Base-by-base conservation (phyloP, 2,888 invertebrate genomes). In the Sminthurinus aureus region DNA sequence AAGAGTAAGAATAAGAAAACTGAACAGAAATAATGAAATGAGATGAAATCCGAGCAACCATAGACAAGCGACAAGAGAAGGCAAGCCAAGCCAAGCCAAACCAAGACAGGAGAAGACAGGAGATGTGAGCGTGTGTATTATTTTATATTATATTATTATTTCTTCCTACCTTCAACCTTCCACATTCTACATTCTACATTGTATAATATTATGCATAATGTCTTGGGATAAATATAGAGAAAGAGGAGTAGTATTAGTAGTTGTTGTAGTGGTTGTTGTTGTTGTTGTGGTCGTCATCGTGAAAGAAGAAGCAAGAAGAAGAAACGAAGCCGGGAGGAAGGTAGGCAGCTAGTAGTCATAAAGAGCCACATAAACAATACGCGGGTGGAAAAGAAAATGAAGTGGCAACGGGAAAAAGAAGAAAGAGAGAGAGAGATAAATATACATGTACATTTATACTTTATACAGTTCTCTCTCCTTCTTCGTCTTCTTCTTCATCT, bases 301-400 rank as follows among this genome's bases (percentile, higher is more conserved):
- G 58, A 22, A 13, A 77, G 77, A 77, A 77, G 24, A 26, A 1
- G 22, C 20, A 52, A 15, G 51, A n/a, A 20, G 51, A 52, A 66
- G 66, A 67, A 50, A 20, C 0, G 13, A 71, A 24, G 50, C 71
- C 80, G 50, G 80, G 71, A 80, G 80, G 67, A 69, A 50, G 50
- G 73, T 69, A 20, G 24, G 80, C 71, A 81, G 38, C 80, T 73
- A 81, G 80, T 81, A 81, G 80, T 81, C 80, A 81, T 81, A 81
- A 81, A 81, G 73, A 81, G 71, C 80, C 80, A 81, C 80, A 81
- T 81, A 81, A 81, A 81, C 80, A 81, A 81, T 81, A 81, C 38
- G 73, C 80, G 80, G 64, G 73, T 74, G 51, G 80, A 74, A 38
- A 38, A 69, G 79, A 69, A 74, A 79, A 79, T 79, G 79, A 79